Evolutionary conservation across 2,113 vertebrate genomes (phyloP).

Genomic region (Atlantisia rogersi): DNA sequence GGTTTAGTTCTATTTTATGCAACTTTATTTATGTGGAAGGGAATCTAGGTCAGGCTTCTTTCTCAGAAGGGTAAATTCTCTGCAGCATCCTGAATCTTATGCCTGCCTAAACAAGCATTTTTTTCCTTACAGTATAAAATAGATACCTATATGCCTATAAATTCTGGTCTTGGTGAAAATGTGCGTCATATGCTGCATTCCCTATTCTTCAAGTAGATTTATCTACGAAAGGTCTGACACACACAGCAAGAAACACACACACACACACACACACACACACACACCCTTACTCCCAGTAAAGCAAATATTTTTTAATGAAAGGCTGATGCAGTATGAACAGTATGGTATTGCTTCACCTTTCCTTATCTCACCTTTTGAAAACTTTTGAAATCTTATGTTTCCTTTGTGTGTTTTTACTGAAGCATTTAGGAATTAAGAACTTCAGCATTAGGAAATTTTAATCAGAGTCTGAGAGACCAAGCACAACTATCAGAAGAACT

Average conservation of each 20-base stretch:
- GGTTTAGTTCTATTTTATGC: conserved; percentile 1
- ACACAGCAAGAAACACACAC: neutral
- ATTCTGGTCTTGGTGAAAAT: neutral
- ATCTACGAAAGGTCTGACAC: neutral
- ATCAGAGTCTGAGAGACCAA: neutral
- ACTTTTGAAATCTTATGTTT: neutral
- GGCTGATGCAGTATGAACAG: neutral
- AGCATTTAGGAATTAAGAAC: neutral
- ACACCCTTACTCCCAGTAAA: neutral
- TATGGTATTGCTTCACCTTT: neutral
- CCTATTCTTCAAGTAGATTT: neutral
- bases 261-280: neutral
- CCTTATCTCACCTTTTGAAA: neutral
- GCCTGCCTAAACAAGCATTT: neutral
- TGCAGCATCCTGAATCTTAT: neutral
- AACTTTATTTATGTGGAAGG: neutral
- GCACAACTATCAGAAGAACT: neutral
- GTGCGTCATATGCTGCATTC: neutral
- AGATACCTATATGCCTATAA: neutral
- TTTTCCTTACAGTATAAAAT: neutral
- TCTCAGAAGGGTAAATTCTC: neutral
- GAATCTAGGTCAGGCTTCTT: conserved; percentile 7
- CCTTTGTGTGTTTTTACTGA: neutral
- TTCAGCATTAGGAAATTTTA: neutral
- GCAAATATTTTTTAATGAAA: neutral